These are phyloP conservation scores for Oxyura jamaicensis DNA, from an alignment of 2,113 vertebrate genomes.

Conservation along the genomic window DNA sequence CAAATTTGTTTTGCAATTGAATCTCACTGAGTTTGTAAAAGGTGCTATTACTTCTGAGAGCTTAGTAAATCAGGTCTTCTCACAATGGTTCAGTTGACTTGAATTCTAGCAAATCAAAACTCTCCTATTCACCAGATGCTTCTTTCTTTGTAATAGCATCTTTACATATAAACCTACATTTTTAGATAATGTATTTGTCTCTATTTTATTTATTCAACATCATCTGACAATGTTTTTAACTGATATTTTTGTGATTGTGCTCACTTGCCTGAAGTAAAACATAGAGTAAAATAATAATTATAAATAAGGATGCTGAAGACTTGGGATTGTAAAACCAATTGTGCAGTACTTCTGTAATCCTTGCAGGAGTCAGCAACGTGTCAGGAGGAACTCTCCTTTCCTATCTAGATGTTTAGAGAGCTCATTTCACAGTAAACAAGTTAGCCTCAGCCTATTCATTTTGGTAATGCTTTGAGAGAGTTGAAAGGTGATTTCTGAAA, in stretches of 20 bases:
- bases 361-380: neutral
- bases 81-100: neutral
- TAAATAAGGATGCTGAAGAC: neutral
- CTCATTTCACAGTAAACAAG: neutral
- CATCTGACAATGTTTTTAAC: neutral
- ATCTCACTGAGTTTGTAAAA: neutral
- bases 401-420: neutral
- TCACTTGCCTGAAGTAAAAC: neutral
- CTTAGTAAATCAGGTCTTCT: neutral
- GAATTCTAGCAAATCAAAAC: neutral
- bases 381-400: neutral
- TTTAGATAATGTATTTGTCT: neutral
- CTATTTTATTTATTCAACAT: neutral
- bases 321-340: neutral
- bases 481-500: neutral
- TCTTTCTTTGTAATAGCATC: neutral
- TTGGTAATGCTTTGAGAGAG: neutral
- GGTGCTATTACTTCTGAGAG: neutral
- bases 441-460: neutral
- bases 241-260: neutral
- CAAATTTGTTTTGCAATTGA: conserved; percentile 7
- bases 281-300: neutral
- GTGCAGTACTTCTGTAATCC: neutral
- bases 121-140: neutral
- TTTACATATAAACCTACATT: neutral